Evolutionary conservation across 37 sponge, comb jelly and placozoan genomes (phyloP).

Genomic region (Ianthella basta): DNA sequence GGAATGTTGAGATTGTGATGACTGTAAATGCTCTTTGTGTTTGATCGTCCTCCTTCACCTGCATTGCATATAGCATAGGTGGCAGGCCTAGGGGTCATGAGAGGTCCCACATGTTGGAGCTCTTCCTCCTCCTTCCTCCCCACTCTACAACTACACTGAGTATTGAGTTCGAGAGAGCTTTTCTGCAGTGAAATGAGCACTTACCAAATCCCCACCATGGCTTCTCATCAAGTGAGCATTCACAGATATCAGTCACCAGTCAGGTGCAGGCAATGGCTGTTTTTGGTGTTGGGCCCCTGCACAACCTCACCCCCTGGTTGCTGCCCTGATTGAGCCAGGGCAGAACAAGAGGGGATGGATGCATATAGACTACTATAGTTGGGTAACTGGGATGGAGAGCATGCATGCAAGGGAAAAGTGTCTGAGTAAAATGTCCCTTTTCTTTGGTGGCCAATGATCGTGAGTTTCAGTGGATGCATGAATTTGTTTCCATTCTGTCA

Average conservation of each 20-base stretch:
- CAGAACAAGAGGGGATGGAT: too few species aligned
- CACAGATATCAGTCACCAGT: too few species aligned
- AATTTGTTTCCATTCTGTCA: too few species aligned
- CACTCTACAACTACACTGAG: constrained; percentile 67
- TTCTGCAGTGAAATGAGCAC: constrained; percentile 93
- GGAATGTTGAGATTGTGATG: too few species aligned
- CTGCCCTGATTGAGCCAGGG: constrained; percentile 47
- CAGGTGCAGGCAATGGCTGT: constrained; percentile 95
- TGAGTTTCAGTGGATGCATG: too few species aligned
- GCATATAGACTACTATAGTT: too few species aligned
- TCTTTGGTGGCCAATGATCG: too few species aligned
- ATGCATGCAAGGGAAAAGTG: too few species aligned
- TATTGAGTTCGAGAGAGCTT: constrained; percentile 81
- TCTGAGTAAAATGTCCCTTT: too few species aligned
- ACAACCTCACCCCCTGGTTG: constrained; percentile 84
- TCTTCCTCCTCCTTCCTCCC: constrained; percentile 76
- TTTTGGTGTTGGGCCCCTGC: constrained; percentile 93
- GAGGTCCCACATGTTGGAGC: constrained; percentile 84
- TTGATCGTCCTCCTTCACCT: constrained; percentile 40
- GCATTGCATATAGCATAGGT: constrained; percentile 55
- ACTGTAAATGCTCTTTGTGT: too few species aligned
- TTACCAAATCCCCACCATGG: constrained; percentile 98
- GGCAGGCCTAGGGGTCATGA: constrained; percentile 87
- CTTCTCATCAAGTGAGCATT: constrained; percentile 78
- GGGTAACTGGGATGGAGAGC: too few species aligned